Evolutionary conservation across 2,888 invertebrate species (phyloP).

Genomic region (Drosophila prostipennis): DNA sequence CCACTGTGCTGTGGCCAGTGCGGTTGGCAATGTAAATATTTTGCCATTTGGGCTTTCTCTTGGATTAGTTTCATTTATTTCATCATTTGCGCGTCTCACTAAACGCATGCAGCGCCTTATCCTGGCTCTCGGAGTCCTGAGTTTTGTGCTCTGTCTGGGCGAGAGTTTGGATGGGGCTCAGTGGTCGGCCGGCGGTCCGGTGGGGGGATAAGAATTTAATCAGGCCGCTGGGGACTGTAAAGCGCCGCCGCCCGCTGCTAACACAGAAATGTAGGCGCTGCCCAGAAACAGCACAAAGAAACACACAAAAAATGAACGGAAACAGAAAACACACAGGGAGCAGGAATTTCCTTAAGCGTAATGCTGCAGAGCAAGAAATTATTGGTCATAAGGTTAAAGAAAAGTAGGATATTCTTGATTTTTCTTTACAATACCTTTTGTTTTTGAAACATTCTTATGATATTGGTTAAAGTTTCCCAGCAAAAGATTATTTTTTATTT

Average conservation of each 20-base stretch:
- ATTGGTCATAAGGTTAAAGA: not conserved
- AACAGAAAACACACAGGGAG: slow-evolving; percentile 18
- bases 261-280: slow-evolving; percentile 49
- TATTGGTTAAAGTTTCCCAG: too few species aligned
- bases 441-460: too few species aligned
- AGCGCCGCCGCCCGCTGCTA: slow-evolving; percentile 52
- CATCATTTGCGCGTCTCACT: slow-evolving; percentile 74
- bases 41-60: slow-evolving; percentile 75
- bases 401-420: too few species aligned
- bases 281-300: slow-evolving; percentile 23
- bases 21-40: slow-evolving; percentile 75
- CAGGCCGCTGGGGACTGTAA: slow-evolving; percentile 79
- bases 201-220: slow-evolving; percentile 68
- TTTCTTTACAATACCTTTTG: too few species aligned
- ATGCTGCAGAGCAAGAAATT: slow-evolving; percentile 19
- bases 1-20: slow-evolving; percentile 53
- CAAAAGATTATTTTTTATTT: too few species aligned
- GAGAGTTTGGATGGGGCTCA: slow-evolving; percentile 12
- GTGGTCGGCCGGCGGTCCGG: slow-evolving; percentile 17
- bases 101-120: slow-evolving; percentile 66
- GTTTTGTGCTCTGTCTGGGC: slow-evolving; percentile 18
- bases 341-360: slow-evolving; percentile 69
- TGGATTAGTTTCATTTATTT: slow-evolving; percentile 79
- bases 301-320: slow-evolving; percentile 12
- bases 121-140: slow-evolving; percentile 14